Evolutionary conservation across 2,113 vertebrate species (phyloP).

Genomic region (Passer domesticus): DNA sequence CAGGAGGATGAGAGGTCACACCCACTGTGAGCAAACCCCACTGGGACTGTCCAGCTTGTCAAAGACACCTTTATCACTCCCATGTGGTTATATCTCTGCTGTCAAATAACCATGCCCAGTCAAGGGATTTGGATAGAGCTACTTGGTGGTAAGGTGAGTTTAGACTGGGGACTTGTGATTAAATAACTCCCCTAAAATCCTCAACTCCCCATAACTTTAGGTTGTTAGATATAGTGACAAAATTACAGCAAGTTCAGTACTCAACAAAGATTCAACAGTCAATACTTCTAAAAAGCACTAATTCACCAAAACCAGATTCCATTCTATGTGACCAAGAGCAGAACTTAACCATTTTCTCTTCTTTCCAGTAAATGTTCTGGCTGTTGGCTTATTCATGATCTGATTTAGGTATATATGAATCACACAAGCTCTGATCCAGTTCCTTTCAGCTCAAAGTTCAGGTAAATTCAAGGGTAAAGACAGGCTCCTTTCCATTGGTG

Average conservation of each 20-base stretch:
- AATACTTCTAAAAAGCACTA: background rate
- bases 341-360: background rate
- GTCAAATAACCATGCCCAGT: background rate
- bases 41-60: background rate
- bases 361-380: background rate
- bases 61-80: background rate
- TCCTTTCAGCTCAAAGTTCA: background rate
- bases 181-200: background rate
- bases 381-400: background rate
- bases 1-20: background rate
- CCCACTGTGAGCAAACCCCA: background rate
- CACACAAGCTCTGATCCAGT: background rate
- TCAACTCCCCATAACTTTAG: background rate
- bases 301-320: background rate
- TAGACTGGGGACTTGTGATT: rapidly evolving
- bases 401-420: background rate
- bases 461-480: background rate
- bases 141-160: background rate
- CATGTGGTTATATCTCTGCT: background rate
- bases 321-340: background rate
- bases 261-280: background rate
- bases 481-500: background rate
- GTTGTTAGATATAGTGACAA: background rate
- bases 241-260: background rate
- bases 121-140: background rate